These are phyloP conservation scores for Calephelis virginiensis DNA, from an alignment of 1,140 invertebrate genomes.

Conservation along the genomic window DNA sequence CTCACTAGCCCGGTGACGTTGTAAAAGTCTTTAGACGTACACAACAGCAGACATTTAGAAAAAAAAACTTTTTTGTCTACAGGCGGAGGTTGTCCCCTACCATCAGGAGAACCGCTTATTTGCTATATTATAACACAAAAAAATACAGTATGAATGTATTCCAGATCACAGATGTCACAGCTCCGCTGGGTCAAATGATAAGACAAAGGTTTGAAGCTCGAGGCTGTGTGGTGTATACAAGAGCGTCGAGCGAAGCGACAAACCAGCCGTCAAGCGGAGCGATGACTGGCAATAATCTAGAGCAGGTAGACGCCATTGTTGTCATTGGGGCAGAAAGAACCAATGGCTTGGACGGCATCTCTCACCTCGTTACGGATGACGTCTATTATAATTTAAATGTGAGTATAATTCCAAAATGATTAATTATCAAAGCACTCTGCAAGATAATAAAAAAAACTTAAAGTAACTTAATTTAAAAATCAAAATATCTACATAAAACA, in stretches of 20 bases:
- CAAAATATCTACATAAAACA: too few species aligned
- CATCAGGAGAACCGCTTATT: too few species aligned
- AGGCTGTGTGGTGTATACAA: slow-evolving; percentile 42
- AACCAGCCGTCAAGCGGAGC: not conserved
- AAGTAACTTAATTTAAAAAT: too few species aligned
- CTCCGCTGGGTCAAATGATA: slow-evolving; percentile 46
- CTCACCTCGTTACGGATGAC: slow-evolving; percentile 50
- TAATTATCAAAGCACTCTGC: not conserved
- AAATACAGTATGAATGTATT: slow-evolving; percentile 14
- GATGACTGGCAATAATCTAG: slow-evolving; percentile 19
- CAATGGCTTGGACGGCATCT: slow-evolving; percentile 46
- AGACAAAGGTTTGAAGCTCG: slow-evolving; percentile 41
- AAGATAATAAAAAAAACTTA: too few species aligned
- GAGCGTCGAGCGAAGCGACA: slow-evolving; percentile 10
- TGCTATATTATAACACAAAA: too few species aligned
- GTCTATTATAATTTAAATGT: slow-evolving; percentile 65
- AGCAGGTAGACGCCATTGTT: slow-evolving; percentile 50
- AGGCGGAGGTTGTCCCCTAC: too few species aligned
- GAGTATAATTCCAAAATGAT: slow-evolving; percentile 12
- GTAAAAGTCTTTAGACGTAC: too few species aligned
- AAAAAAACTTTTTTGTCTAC: too few species aligned
- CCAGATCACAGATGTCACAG: slow-evolving; percentile 57
- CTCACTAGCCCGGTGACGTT: too few species aligned
- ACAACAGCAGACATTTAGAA: too few species aligned
- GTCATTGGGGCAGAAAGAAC: slow-evolving; percentile 49